Evolutionary conservation across 1,140 invertebrate genomes (phyloP).

Genomic region (Caenorhabditis elegans): WBcel235 BX284603.4:10677001-10677500

Average conservation of each 20-base stretch:
- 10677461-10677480: not conserved
- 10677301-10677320: not conserved
- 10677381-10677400: not conserved
- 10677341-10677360: not conserved
- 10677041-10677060: not conserved
- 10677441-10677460: slow-evolving; percentile 12
- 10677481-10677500: not conserved
- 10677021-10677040: not conserved
- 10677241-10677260: not conserved
- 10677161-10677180: not conserved
- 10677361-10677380: not conserved
- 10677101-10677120: not conserved
- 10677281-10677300: slow-evolving; percentile 25
- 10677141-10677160: slow-evolving; percentile 1
- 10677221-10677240: slow-evolving; percentile 5
- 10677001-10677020: slow-evolving; percentile 11
- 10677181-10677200: too few relatives aligned
- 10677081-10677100: not conserved
- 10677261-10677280: slow-evolving; percentile 13
- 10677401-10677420: not conserved
- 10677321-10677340: not conserved
- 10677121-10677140: slow-evolving; percentile 12
- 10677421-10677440: slow-evolving; percentile 3
- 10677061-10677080: not conserved
- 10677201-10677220: slow-evolving; percentile 11